Evolutionary conservation across 2,113 vertebrate genomes (phyloP).

Genomic region (Protobothrops flavoviridis): DNA sequence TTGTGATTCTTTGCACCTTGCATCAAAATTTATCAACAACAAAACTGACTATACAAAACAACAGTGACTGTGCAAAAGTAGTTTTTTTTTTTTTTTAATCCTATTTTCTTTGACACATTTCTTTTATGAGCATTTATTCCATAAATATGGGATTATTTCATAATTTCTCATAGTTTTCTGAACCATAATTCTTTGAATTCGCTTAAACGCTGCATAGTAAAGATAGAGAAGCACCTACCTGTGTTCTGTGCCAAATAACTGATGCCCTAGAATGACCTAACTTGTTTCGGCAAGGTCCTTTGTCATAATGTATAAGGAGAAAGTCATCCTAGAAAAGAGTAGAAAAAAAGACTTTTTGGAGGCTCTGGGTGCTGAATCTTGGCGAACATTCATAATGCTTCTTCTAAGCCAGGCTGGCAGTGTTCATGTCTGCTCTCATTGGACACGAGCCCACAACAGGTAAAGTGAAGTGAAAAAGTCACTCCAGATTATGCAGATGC

Average conservation of each 20-base stretch:
- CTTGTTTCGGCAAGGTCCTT: slow-evolving; percentile 98
- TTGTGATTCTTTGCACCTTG: not conserved
- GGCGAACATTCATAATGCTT: not conserved
- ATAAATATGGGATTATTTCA: not conserved
- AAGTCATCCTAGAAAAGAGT: slow-evolving; percentile 88
- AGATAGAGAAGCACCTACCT: slow-evolving; percentile 72
- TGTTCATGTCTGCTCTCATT: not conserved
- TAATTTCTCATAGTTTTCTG: not conserved
- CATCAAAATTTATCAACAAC: not conserved
- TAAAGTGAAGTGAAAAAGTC: not conserved
- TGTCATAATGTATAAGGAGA: slow-evolving; percentile 97
- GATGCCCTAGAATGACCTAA: slow-evolving; percentile 97
- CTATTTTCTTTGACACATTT: not conserved
- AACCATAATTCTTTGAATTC: not conserved
- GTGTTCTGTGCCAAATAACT: slow-evolving; percentile 99
- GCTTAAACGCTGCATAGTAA: not conserved
- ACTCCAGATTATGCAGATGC: not conserved
- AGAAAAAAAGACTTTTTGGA: not conserved
- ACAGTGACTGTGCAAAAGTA: not conserved
- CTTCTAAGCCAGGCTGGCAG: not conserved
- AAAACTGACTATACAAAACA: not conserved
- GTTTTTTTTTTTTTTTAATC: not conserved
- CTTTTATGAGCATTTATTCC: not conserved
- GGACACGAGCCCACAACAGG: not conserved
- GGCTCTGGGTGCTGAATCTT: not conserved